Conservation (phyloP, 2,113 vertebrate genomes). For the Alaudala cheleensis region DNA sequence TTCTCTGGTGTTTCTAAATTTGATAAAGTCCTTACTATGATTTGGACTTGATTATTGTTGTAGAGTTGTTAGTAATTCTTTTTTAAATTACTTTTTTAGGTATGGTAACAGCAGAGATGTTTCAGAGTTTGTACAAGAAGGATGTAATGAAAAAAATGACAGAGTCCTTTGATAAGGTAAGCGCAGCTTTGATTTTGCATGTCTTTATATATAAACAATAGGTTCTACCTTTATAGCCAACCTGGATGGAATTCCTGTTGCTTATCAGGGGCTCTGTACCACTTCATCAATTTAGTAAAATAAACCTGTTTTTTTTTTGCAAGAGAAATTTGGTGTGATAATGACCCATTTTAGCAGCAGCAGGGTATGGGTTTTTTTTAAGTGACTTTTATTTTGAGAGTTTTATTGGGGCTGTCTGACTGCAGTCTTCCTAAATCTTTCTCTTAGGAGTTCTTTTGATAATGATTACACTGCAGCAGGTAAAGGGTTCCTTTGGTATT, state of each 20-base stretch:
- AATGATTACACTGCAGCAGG: background rate
- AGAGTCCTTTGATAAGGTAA: constrained; percentile 88
- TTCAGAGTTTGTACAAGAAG: constrained; percentile 79
- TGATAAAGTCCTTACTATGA: background rate
- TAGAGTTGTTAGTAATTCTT: background rate
- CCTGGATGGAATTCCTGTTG: background rate
- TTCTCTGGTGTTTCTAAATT: background rate
- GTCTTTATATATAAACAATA: background rate
- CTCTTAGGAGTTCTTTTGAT: background rate
- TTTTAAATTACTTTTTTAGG: constrained; percentile 69
- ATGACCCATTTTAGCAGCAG: background rate
- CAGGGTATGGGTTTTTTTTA: background rate
- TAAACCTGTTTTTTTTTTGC: background rate
- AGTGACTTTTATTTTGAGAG: background rate
- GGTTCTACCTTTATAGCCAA: background rate
- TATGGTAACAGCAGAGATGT: constrained; percentile 91
- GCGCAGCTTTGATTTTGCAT: background rate
- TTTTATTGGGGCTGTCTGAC: background rate
- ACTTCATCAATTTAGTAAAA: background rate
- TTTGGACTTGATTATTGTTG: background rate
- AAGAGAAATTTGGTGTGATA: background rate
- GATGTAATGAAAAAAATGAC: constrained; percentile 87
- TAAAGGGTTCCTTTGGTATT: background rate
- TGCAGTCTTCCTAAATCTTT: background rate
- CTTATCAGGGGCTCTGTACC: background rate